Base-by-base conservation (phyloP, 2,113 vertebrate species). In the Podiceps cristatus region DNA sequence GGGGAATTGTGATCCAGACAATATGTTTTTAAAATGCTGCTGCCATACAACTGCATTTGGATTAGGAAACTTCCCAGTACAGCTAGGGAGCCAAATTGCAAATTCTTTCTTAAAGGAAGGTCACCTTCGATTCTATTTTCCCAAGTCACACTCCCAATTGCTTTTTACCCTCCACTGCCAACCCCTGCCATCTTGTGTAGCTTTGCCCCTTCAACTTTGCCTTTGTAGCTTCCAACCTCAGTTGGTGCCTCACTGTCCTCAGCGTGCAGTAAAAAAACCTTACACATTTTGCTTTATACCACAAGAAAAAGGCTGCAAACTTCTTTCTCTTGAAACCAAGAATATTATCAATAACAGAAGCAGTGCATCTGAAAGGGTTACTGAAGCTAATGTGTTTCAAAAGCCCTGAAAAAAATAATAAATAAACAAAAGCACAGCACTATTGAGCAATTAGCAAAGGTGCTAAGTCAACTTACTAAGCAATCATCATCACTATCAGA, bases 401-500 rank as follows among this genome's bases (percentile, higher is more conserved):
- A 94, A 80, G 7, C 22, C 13, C 28, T 73, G 28, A n/a, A 77
- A 94, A 71, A 71, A 80, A 72, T 28, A 47, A 59, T 28, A 55
- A 87, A 80, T 62, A 92, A 95, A 94, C 78, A 42, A 88, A 96
- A 96, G 74, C 82, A 71, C 90, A 96, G 44, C 56, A 72, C 42
- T 85, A 88, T 47, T 86, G 76, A 93, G 62, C 93, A 98, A 95
- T 98, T 98, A 96, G 69, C 50, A 76, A 95, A 98, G 90, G 93
- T 97, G 93, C 71, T 90, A 97, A 97, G 86, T 95, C 86, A 97
- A 91, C 47, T 35, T 63, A 27, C 84, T 93, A 86, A 96, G 92
- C 62, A 93, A 79, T 93, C 85, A 94, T 90, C 85, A 94, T 90
- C 68, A 60, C 77, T 86, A 90, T 96, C 85, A 94, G 95, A 83